Evolutionary conservation across 2,888 invertebrate species (phyloP).

Genomic region (Crocallis elinguaria): DNA sequence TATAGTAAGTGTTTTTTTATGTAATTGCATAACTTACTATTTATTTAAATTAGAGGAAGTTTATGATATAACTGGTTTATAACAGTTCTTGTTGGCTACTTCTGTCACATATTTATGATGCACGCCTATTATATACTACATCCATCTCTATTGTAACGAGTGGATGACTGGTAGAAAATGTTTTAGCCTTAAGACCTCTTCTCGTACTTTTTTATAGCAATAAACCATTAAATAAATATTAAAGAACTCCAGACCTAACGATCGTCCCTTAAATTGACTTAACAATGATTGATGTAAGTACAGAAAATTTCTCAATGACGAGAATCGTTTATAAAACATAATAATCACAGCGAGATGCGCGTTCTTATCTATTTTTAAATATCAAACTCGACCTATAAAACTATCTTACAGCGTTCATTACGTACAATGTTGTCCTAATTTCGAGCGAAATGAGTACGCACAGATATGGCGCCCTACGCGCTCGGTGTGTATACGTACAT

Average conservation of each 20-base stretch:
- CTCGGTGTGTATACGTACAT: constrained; percentile 25
- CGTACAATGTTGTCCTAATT: constrained; percentile 57
- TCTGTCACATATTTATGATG: too few species aligned
- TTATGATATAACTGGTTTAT: too few species aligned
- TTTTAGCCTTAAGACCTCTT: too few species aligned
- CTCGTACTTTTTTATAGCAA: neutral
- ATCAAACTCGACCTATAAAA: constrained; percentile 61
- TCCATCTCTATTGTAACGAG: too few species aligned
- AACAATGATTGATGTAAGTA: constrained; percentile 20
- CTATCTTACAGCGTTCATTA: constrained; percentile 43
- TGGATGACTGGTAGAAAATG: too few species aligned
- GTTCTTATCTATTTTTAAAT: constrained; percentile 61
- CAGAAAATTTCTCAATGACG: constrained; percentile 45
- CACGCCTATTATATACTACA: too few species aligned
- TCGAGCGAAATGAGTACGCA: constrained; percentile 52
- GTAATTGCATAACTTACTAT: too few species aligned
- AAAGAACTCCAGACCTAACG: neutral
- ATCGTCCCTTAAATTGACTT: constrained; percentile 14
- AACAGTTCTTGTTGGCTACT: too few species aligned
- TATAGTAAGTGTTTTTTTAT: too few species aligned
- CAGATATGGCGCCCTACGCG: constrained; percentile 44
- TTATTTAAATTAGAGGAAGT: too few species aligned
- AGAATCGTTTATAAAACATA: constrained; percentile 47
- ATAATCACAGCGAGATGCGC: constrained; percentile 51
- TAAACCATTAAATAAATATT: neutral